Evolutionary conservation across 2,888 invertebrate genomes (phyloP).

Genomic region (Cheiracanthium punctorium): DNA sequence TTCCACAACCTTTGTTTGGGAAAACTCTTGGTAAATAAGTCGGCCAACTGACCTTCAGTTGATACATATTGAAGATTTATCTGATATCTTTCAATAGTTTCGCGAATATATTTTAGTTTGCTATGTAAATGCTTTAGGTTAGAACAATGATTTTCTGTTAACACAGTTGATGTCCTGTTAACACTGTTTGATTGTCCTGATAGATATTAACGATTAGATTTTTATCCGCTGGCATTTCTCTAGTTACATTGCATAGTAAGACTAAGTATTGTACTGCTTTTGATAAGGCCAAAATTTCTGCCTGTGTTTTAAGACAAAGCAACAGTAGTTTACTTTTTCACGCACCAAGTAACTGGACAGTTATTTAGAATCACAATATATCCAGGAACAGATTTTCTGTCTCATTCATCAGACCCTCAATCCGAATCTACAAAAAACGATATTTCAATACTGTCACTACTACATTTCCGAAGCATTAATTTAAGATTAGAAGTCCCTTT

Average conservation of each 20-base stretch:
- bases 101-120: no score
- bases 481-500: conserved; percentile 38
- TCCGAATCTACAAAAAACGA: conserved; percentile 23
- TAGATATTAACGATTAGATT: background rate
- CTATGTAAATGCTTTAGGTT: background rate
- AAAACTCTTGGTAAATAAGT: no score
- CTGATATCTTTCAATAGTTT: no score
- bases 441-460: conserved; percentile 22
- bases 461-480: conserved; percentile 17
- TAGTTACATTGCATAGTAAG: conserved; percentile 8
- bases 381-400: conserved; percentile 27
- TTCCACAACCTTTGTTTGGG: no score
- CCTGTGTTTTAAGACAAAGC: conserved; percentile 17
- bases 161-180: background rate
- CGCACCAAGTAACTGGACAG: conserved; percentile 1
- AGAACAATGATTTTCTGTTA: conserved; percentile 24
- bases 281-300: conserved; percentile 17
- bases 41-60: no score
- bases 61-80: no score
- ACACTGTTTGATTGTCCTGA: conserved; percentile 21
- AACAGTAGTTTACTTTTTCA: conserved; percentile 20
- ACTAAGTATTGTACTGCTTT: conserved; percentile 29
- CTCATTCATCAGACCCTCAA: conserved; percentile 21
- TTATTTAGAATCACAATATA: conserved; percentile 17
- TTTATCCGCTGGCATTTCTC: background rate